Evolutionary conservation across 2,888 invertebrate genomes (phyloP).

Genomic region (Lepidochitona cinerea): DNA sequence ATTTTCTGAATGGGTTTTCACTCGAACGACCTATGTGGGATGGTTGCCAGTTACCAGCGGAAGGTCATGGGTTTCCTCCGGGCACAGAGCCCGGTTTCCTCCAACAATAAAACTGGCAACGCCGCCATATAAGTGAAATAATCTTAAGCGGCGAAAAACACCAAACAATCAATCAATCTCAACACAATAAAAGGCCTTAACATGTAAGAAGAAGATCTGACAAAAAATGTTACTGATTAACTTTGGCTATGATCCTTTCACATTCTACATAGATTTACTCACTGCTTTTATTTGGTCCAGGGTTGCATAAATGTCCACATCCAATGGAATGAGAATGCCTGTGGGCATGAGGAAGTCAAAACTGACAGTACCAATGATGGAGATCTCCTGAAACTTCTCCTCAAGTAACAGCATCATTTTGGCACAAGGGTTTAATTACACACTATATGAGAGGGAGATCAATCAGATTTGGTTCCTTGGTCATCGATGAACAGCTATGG

Average conservation of each 20-base stretch:
- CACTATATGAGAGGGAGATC: too few relatives aligned
- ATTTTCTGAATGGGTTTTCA: too few relatives aligned
- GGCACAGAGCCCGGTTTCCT: too few relatives aligned
- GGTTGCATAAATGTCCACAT: not conserved
- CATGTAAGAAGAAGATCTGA: not conserved
- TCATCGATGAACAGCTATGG: too few relatives aligned
- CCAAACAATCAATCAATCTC: not conserved
- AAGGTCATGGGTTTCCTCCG: too few relatives aligned
- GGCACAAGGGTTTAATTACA: not conserved
- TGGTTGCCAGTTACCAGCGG: too few relatives aligned
- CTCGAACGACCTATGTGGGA: too few relatives aligned
- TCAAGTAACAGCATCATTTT: not conserved
- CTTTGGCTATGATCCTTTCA: too few relatives aligned
- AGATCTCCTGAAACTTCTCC: not conserved
- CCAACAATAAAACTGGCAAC: too few relatives aligned
- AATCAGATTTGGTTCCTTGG: too few relatives aligned
- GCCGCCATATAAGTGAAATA: not conserved
- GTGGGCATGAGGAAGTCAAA: not conserved
- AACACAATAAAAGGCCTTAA: not conserved
- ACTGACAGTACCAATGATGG: not conserved
- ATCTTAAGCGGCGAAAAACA: not conserved
- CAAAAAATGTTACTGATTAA: too few relatives aligned
- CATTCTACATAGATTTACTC: not conserved
- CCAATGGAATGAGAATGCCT: not conserved
- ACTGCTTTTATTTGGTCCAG: not conserved